Percentiles rank a stretch among this genome's conserved stretches.
phyloP scores from a whole-genome alignment of 2,888 invertebrate genomes.

The Troglohyphantes excavatus region DNA sequence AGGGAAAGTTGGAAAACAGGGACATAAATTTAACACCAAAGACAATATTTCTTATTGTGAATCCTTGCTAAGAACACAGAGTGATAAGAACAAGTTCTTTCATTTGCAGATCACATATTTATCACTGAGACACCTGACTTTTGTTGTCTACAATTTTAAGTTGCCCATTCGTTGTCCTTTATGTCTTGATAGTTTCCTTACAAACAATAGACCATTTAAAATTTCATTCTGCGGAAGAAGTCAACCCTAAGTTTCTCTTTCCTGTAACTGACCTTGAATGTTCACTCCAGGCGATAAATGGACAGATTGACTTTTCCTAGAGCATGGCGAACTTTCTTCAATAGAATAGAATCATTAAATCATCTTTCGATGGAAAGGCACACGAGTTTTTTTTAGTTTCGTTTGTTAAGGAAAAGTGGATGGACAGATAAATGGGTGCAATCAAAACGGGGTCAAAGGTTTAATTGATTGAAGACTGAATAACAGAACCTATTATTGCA shows the following conservation, averaged over 20 bases:
- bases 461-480: not conserved
- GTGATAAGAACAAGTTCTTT: no score
- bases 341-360: not conserved
- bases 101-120: no score
- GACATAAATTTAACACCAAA: no score
- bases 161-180: no score
- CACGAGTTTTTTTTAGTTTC: not conserved
- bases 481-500: not conserved
- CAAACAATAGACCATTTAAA: constrained; percentile 1
- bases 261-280: not conserved
- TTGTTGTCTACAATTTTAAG: no score
- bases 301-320: not conserved
- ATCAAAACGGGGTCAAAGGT: constrained; percentile 5
- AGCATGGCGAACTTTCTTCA: not conserved
- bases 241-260: not conserved
- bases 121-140: no score
- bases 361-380: not conserved
- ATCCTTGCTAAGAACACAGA: no score
- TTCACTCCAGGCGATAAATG: not conserved
- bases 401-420: not conserved
- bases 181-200: not conserved
- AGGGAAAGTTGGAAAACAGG: no score
- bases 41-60: no score
- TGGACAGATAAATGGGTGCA: not conserved
- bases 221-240: not conserved